Evolutionary conservation across 2,888 invertebrate genomes (phyloP).

Genomic region (Aromia moschata): DNA sequence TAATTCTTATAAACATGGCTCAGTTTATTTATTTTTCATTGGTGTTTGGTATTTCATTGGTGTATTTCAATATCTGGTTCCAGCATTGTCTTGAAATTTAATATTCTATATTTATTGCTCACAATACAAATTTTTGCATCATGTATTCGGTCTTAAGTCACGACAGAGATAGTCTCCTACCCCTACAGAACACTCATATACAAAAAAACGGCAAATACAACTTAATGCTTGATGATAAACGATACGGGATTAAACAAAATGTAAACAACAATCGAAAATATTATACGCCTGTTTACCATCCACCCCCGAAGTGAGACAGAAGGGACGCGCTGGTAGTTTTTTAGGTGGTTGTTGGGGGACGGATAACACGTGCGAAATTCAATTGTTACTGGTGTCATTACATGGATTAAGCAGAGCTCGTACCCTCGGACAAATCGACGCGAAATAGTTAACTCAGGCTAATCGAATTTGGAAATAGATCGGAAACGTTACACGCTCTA

Average conservation of each 20-base stretch:
- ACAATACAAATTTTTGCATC: too few species aligned
- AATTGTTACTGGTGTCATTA: conserved; percentile 59
- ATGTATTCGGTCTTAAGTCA: too few species aligned
- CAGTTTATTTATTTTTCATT: too few species aligned
- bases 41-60: too few species aligned
- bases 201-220: conserved; percentile 37
- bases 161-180: too few species aligned
- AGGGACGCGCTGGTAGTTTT: conserved; percentile 33
- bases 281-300: conserved; percentile 28
- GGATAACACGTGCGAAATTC: conserved; percentile 56
- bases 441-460: conserved; percentile 40
- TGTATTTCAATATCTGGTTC: too few species aligned
- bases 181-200: too few species aligned
- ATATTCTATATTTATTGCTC: too few species aligned
- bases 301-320: conserved; percentile 21
- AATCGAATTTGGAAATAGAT: conserved; percentile 42
- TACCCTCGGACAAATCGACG: conserved; percentile 38
- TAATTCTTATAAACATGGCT: too few species aligned
- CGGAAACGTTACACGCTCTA: conserved; percentile 19
- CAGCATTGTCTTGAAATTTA: too few species aligned
- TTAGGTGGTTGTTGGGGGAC: conserved; percentile 42
- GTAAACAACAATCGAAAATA: conserved; percentile 43
- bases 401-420: conserved; percentile 46
- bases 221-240: conserved; percentile 45
- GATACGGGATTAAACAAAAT: conserved; percentile 37